Percentiles rank a stretch among this genome's conserved stretches.
Evolutionary conservation across 2,113 vertebrate species (phyloP).

Genomic region (Macrotis lagotis): DNA sequence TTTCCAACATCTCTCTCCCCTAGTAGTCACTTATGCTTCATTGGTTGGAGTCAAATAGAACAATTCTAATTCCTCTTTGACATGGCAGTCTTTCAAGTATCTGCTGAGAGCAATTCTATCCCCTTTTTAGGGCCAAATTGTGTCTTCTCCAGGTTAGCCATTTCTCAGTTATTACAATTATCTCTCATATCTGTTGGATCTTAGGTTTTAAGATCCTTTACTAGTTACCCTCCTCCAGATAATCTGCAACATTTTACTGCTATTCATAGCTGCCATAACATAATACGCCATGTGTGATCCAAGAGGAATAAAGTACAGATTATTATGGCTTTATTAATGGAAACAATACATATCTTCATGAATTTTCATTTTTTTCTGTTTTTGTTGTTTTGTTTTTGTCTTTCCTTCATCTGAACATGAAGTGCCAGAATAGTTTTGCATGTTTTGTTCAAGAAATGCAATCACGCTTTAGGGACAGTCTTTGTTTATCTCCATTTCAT

Average conservation of each 20-base stretch:
- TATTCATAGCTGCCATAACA: not conserved
- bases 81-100: not conserved
- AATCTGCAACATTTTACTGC: not conserved
- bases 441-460: not conserved
- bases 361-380: too few species aligned
- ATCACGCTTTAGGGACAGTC: not conserved
- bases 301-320: not conserved
- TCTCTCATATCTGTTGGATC: not conserved
- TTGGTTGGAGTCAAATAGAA: not conserved
- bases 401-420: not conserved
- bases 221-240: not conserved
- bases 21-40: not conserved
- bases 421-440: not conserved
- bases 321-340: not conserved
- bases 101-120: not conserved
- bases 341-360: not conserved
- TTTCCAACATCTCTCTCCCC: accelerated
- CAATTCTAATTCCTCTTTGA: not conserved
- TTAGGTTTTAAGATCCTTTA: not conserved
- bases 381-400: not conserved
- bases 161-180: not conserved
- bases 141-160: not conserved
- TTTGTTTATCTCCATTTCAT: not conserved
- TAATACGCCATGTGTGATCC: not conserved
- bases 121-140: not conserved